These are phyloP conservation scores for Tetragonula clypearis DNA, from an alignment of 1,140 invertebrate genomes.

Conservation along the genomic window DNA sequence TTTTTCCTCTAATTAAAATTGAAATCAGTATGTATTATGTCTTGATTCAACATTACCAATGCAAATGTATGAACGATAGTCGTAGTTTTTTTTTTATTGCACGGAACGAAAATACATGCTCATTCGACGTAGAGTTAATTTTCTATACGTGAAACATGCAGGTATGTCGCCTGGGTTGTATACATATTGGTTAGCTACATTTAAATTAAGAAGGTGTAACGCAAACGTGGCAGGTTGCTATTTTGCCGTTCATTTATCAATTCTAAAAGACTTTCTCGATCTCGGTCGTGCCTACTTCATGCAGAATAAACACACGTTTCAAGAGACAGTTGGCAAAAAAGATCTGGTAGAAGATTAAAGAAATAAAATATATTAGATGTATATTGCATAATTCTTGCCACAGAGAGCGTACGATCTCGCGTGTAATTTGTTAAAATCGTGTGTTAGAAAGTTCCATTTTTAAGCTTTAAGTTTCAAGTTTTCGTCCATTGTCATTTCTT, in stretches of 20 bases:
- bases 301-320: neutral
- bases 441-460: too few relatives aligned
- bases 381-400: too few relatives aligned
- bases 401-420: too few relatives aligned
- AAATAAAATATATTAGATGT: too few relatives aligned
- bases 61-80: too few relatives aligned
- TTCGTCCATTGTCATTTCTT: too few relatives aligned
- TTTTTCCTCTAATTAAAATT: too few relatives aligned
- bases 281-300: neutral
- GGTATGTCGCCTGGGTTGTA: neutral
- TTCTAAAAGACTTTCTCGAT: neutral
- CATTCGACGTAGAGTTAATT: neutral
- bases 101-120: neutral
- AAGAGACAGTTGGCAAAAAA: neutral
- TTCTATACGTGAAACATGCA: neutral
- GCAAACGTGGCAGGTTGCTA: neutral
- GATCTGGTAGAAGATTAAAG: neutral
- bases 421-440: too few relatives aligned
- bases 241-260: neutral
- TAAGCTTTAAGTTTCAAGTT: too few relatives aligned
- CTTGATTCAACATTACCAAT: too few relatives aligned
- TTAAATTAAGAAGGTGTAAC: neutral
- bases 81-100: too few relatives aligned
- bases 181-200: neutral
- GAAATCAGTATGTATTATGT: too few relatives aligned